These are phyloP conservation scores for Melieria picta DNA, from an alignment of 2,888 invertebrate species.

Conservation along the genomic window DNA sequence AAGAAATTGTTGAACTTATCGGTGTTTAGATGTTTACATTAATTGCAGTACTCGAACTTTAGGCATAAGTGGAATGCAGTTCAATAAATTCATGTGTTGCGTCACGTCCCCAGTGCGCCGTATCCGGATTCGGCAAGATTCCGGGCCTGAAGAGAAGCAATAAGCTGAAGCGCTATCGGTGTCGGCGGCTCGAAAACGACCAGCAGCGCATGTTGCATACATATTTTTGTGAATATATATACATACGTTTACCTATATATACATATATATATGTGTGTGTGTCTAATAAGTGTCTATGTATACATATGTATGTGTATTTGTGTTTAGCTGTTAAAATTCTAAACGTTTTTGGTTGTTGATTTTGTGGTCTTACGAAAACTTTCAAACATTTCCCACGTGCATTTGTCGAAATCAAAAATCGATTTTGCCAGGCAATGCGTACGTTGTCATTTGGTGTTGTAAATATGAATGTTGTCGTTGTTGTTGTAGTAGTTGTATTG, in stretches of 20 bases:
- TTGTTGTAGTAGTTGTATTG: conserved; percentile 11
- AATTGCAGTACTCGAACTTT: too few relatives aligned
- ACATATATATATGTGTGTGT: conserved; percentile 1
- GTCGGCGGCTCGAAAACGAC: too few relatives aligned
- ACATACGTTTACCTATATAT: conserved; percentile 6
- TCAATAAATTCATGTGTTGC: too few relatives aligned
- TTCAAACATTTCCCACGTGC: too few relatives aligned
- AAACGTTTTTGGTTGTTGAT: not conserved
- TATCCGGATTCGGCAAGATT: too few relatives aligned
- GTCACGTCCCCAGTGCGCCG: too few relatives aligned
- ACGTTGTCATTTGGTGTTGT: conserved; percentile 35
- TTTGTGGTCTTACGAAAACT: not conserved
- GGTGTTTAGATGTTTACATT: not conserved
- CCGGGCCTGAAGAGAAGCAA: too few relatives aligned
- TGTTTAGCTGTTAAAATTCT: conserved; percentile 7
- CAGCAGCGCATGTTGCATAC: too few relatives aligned
- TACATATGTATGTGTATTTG: conserved; percentile 19
- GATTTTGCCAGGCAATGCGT: conserved; percentile 3
- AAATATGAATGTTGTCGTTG: conserved; percentile 39
- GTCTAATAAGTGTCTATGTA: conserved; percentile 10
- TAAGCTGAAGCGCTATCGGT: too few relatives aligned
- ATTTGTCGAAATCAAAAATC: not conserved
- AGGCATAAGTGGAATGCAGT: too few relatives aligned
- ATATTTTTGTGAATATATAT: not conserved
- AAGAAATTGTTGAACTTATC: not conserved